These are phyloP conservation scores for Cassiopea andromeda DNA, from an alignment of 30 jellyfish, hydroid and myxozoan genomes.

Conservation along the genomic window DNA sequence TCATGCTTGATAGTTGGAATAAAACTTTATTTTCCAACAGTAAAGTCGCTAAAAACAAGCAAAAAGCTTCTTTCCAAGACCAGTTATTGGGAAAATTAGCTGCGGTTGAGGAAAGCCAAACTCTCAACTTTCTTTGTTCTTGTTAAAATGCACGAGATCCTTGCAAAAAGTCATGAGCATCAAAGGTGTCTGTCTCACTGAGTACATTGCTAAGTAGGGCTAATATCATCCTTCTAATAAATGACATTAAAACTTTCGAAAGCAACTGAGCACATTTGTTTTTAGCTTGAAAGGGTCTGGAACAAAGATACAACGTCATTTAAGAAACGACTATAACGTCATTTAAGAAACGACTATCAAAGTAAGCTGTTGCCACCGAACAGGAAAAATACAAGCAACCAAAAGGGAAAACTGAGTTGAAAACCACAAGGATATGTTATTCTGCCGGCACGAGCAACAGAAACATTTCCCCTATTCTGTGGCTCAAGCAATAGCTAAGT, in stretches of 20 bases:
- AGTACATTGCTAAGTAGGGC: no score
- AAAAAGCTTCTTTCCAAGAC: not conserved
- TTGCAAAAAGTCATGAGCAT: not conserved
- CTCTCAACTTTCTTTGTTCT: conserved; percentile 4
- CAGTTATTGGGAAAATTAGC: not conserved
- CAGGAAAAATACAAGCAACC: no score
- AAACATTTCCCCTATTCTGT: no score
- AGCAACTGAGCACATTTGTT: conserved; percentile 21
- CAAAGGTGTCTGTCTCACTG: not conserved
- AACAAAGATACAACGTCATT: conserved; percentile 9
- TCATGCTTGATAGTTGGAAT: not conserved
- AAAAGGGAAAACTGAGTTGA: no score
- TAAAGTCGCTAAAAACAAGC: not conserved
- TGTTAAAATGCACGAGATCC: not conserved
- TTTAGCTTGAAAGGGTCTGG: conserved; percentile 8
- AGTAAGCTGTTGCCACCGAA: no score
- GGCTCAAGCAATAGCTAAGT: no score
- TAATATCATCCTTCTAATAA: conserved; percentile 3
- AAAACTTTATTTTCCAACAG: not conserved
- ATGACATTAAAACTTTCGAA: not conserved
- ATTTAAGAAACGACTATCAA: not conserved
- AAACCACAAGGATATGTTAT: no score
- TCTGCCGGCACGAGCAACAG: no score
- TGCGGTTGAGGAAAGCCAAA: not conserved
- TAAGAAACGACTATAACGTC: not conserved